Evolutionary conservation across 2,797 vertebrate species (phyloP).

Genomic region (Anabacerthia variegaticeps): DNA sequence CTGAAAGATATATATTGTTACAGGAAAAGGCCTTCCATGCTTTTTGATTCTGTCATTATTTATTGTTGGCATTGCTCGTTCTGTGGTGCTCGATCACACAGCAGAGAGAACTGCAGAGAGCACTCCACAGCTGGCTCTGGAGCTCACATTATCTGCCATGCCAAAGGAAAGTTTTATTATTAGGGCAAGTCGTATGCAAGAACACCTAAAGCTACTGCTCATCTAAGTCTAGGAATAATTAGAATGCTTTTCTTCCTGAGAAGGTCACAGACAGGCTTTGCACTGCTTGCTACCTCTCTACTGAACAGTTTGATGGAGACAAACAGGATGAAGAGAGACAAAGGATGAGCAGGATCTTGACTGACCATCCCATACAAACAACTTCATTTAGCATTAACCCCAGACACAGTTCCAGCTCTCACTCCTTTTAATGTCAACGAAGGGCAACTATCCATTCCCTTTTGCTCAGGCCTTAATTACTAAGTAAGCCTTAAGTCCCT

Average conservation of each 20-base stretch:
- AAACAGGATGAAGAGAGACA: not conserved
- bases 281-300: not conserved
- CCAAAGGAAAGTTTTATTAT: not conserved
- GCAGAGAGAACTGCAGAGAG: not conserved
- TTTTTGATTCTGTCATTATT: slow-evolving; percentile 54
- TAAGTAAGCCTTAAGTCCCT: not conserved
- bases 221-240: not conserved
- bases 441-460: not conserved
- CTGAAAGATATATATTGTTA: slow-evolving; percentile 55
- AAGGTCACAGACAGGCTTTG: not conserved
- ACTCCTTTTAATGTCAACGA: not conserved
- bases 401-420: not conserved
- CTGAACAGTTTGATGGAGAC: not conserved
- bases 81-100: not conserved
- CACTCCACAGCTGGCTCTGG: not conserved
- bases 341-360: not conserved
- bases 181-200: not conserved
- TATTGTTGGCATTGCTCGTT: slow-evolving; percentile 24
- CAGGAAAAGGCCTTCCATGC: slow-evolving; percentile 41
- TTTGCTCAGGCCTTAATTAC: not conserved
- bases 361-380: not conserved
- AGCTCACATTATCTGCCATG: not conserved
- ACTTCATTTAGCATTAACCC: not conserved
- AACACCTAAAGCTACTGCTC: not conserved
- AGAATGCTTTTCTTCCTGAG: not conserved